Conservation (phyloP, 2,888 invertebrate genomes). For the Nomada goodeniana region DNA sequence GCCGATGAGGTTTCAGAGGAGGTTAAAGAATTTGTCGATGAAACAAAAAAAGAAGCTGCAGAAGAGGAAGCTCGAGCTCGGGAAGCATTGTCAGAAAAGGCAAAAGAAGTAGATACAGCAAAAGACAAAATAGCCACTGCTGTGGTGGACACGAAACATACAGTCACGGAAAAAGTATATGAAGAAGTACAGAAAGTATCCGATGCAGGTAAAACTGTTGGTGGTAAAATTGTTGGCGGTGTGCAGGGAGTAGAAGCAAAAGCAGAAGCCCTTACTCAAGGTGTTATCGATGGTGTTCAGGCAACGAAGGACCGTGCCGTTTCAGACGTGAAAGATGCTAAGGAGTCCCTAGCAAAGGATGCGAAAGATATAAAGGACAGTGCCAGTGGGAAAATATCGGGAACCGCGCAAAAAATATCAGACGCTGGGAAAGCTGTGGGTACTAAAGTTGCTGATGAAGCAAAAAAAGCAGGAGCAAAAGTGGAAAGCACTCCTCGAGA, state of each 20-base stretch:
- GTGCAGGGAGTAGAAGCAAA: slow-evolving; percentile 84
- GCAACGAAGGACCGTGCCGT: slow-evolving; percentile 49
- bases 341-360: slow-evolving; percentile 23
- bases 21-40: slow-evolving; percentile 83
- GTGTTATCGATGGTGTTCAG: slow-evolving; percentile 53
- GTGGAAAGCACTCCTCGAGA: slow-evolving; percentile 84
- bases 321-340: slow-evolving; percentile 53
- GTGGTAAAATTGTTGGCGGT: slow-evolving; percentile 64
- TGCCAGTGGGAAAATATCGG: slow-evolving; percentile 71
- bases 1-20: slow-evolving; percentile 70
- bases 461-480: slow-evolving; percentile 59
- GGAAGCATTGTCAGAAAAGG: slow-evolving; percentile 9
- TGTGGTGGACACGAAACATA: slow-evolving; percentile 39
- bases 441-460: slow-evolving; percentile 44
- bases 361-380: slow-evolving; percentile 59
- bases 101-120: slow-evolving; percentile 80
- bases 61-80: slow-evolving; percentile 60
- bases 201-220: slow-evolving; percentile 75
- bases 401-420: slow-evolving; percentile 59
- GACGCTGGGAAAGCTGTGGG: slow-evolving; percentile 83
- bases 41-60: slow-evolving; percentile 50
- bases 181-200: slow-evolving; percentile 73
- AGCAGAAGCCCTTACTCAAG: slow-evolving; percentile 79
- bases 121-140: slow-evolving; percentile 59
- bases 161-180: slow-evolving; percentile 2